Evolutionary conservation across 2,797 vertebrate species (phyloP), one percentile per base, ranked within the genome.

Genomic region (Yasuhikotakia modesta): DNA sequence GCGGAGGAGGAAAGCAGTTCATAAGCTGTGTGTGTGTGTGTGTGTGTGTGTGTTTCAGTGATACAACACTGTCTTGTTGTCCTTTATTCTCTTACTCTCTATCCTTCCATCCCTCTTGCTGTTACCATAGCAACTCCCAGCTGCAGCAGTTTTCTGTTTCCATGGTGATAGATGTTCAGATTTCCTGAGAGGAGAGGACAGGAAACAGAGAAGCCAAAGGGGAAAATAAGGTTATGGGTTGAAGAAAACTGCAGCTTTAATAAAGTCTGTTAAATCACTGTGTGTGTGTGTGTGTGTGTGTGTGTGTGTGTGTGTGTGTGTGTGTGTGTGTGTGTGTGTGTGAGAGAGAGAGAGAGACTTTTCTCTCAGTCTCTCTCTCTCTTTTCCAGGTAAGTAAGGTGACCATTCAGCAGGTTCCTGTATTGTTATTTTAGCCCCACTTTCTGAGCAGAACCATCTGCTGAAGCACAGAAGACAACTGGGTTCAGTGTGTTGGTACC

Each of bases 91-190:
- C 88, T 83, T 73, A 89, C 81, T 77, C 58, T 35, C n/a, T n/a
- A n/a, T n/a, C n/a, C n/a, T n/a, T n/a, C 19, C 21, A n/a, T 27
- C 27, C 21, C 5, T 67, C 73, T 22, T 50, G 30, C 65, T 79
- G 91, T 94, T 91, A 86, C 92, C 84, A 91, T 91, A 89, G 92
- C 86, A 91, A 93, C 92, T 86, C 77, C 85, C 81, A 89, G 90
- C 90, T 93, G 91, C 91, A 92, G 79, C 78, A 81, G 90, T 93
- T 89, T 91, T 93, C 91, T 91, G 93, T 93, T 92, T 91, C 93
- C 85, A 92, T 93, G 87, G 91, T 71, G 87, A 92, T 90, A 83
- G 63, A 85, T 46, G 82, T 89, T 90, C 82, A 86, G 88, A 91
- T 92, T 92, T 78, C 53, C 67, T 35, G 87, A 90, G 89, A 84